Conservation (phyloP, 2,113 vertebrate species). For the Columbina picui region DNA sequence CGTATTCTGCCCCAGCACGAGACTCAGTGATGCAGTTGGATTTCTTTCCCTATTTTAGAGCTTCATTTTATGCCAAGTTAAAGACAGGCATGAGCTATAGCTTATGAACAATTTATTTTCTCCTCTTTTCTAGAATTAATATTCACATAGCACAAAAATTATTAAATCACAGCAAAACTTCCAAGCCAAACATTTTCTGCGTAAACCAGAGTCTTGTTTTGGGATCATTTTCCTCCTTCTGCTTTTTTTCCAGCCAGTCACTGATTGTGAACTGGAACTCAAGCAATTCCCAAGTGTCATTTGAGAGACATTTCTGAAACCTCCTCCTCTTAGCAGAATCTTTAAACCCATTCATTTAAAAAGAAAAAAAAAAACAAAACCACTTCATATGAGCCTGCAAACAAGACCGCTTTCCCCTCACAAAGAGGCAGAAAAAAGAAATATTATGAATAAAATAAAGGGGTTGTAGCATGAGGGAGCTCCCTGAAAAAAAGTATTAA, state of each 20-base stretch:
- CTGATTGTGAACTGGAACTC: background rate
- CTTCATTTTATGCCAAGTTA: background rate
- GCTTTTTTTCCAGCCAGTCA: background rate
- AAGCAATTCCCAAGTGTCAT: background rate
- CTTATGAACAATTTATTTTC: background rate
- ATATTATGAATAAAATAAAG: background rate
- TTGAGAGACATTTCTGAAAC: background rate
- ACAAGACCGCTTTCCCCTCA: background rate
- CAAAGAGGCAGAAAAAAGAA: background rate
- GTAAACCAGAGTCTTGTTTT: background rate
- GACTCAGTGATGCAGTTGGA: background rate
- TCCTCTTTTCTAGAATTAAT: background rate
- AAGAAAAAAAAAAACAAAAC: background rate
- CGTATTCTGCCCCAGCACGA: background rate
- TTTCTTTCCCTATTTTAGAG: background rate
- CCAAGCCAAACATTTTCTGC: background rate
- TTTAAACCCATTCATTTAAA: background rate
- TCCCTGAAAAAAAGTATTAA: background rate
- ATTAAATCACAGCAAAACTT: background rate
- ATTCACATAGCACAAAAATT: background rate
- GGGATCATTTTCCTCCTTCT: background rate
- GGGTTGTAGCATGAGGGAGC: accelerated
- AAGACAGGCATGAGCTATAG: background rate
- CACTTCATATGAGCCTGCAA: background rate
- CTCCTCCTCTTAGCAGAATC: background rate